Percentiles rank a stretch among this genome's conserved stretches.
These are phyloP conservation scores for Gasterosteus nipponicus DNA, from an alignment of 2,113 vertebrate species.

Conservation along the genomic window DNA sequence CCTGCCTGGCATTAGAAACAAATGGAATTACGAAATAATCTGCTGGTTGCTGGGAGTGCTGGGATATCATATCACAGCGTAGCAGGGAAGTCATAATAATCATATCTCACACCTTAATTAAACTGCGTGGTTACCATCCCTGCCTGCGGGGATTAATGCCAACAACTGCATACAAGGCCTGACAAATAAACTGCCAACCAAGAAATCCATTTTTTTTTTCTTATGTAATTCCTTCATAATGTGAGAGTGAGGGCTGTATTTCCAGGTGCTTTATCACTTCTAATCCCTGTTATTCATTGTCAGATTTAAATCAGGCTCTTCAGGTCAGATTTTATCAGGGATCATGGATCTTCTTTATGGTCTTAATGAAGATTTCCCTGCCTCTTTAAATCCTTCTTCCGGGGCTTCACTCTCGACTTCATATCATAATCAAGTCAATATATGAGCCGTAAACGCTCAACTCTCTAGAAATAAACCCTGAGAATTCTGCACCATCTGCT, in stretches of 20 bases:
- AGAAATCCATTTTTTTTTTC: background rate
- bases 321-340: constrained; percentile 40
- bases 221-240: constrained; percentile 25
- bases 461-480: constrained; percentile 71
- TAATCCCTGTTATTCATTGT: constrained; percentile 24
- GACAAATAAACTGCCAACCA: constrained; percentile 28
- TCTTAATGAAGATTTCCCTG: constrained; percentile 66
- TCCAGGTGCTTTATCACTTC: constrained; percentile 36
- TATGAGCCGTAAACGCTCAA: constrained; percentile 76
- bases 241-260: constrained; percentile 32
- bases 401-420: constrained; percentile 59
- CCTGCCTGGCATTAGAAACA: constrained; percentile 11
- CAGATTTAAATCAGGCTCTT: constrained; percentile 38
- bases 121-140: constrained; percentile 20
- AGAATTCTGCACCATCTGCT: constrained; percentile 76
- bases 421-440: constrained; percentile 77
- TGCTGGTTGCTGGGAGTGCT: constrained; percentile 9
- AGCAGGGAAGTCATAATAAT: constrained; percentile 40
- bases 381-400: constrained; percentile 65
- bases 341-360: constrained; percentile 34
- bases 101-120: constrained; percentile 24
- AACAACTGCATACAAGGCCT: constrained; percentile 13
- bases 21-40: constrained; percentile 20
- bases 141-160: constrained; percentile 25
- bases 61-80: background rate